These are phyloP conservation scores for Malurus splendens DNA, from an alignment of 2,797 vertebrate species.

Conservation along the genomic window DNA sequence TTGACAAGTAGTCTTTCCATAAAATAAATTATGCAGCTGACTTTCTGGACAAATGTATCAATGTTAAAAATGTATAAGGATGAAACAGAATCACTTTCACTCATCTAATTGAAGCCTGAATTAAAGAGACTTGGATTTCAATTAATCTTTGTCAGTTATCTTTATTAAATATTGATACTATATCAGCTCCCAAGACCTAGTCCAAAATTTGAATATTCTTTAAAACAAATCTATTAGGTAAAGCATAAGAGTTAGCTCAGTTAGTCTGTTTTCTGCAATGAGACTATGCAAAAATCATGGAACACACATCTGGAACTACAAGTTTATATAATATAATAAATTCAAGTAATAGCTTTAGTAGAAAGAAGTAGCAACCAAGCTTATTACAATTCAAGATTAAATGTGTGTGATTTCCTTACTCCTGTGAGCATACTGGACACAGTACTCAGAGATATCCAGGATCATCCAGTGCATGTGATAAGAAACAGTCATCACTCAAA, in stretches of 20 bases:
- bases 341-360: background rate
- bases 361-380: background rate
- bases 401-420: background rate
- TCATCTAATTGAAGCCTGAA: constrained; percentile 4
- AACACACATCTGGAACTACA: background rate
- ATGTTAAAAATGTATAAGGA: constrained; percentile 39
- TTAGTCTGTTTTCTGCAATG: accelerated
- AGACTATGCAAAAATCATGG: background rate
- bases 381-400: background rate
- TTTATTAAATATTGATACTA: constrained; percentile 26
- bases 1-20: background rate
- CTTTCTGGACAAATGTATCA: constrained; percentile 1
- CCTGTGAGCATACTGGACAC: accelerated
- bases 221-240: background rate
- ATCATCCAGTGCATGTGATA: accelerated
- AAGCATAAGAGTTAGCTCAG: background rate
- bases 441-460: background rate
- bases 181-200: background rate
- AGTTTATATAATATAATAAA: background rate
- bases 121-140: constrained; percentile 21
- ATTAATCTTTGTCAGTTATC: background rate
- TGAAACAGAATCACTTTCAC: background rate
- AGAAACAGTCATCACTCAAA: background rate
- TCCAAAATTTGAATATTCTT: background rate
- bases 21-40: constrained; percentile 1